phyloP scores from a whole-genome alignment of 2,797 vertebrate species.

The Toxotes lorentzi region DNA sequence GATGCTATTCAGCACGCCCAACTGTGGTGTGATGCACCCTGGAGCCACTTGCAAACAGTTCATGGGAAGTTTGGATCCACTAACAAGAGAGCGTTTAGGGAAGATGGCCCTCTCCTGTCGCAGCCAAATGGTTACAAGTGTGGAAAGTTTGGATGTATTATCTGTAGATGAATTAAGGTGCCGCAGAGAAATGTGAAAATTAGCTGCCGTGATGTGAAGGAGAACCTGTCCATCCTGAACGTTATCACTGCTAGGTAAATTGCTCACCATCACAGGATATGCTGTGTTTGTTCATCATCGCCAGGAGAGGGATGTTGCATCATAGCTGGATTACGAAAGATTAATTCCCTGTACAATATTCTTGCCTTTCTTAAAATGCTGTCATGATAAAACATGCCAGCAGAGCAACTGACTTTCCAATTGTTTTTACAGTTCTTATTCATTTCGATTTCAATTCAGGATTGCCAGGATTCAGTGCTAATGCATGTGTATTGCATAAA shows the following conservation, averaged over 20 bases:
- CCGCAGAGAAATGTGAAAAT: background rate
- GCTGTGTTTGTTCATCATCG: background rate
- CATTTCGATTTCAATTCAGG: background rate
- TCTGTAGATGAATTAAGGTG: background rate
- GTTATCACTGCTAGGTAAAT: background rate
- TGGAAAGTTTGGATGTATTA: background rate
- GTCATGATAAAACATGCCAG: background rate
- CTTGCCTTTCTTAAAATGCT: background rate
- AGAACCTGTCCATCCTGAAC: background rate
- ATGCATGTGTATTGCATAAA: background rate
- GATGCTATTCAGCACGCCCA: slow-evolving; percentile 42
- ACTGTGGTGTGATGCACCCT: slow-evolving; percentile 41
- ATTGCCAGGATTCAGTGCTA: background rate
- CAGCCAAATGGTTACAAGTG: slow-evolving; percentile 29
- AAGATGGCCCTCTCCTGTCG: slow-evolving; percentile 37
- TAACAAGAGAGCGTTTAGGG: slow-evolving; percentile 32
- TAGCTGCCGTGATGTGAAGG: background rate
- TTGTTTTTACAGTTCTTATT: background rate
- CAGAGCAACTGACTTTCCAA: background rate
- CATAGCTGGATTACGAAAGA: background rate
- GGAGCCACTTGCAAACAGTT: slow-evolving; percentile 52
- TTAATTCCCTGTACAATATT: background rate
- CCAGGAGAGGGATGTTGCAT: background rate
- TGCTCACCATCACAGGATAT: too few species aligned
- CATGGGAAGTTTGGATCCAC: slow-evolving; percentile 41